Conservation (phyloP, 2,113 vertebrate genomes). For the Capreolus pygargus region DNA sequence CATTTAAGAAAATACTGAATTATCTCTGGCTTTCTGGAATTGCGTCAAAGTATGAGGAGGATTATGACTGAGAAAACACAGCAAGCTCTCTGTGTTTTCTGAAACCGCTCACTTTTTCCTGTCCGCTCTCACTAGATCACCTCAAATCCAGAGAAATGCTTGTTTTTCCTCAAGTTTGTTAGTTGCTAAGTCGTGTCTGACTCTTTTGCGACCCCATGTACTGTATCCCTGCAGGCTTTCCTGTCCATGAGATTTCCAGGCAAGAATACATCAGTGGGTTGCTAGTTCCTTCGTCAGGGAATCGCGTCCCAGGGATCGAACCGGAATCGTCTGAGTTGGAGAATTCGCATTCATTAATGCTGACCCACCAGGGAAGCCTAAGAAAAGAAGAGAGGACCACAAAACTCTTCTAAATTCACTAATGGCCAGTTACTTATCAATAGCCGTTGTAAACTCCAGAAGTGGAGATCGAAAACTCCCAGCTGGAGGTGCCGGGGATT, state of each 20-base stretch:
- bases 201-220: background rate
- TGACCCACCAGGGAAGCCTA: background rate
- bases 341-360: background rate
- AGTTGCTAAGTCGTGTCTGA: background rate
- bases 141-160: background rate
- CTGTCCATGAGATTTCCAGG: background rate
- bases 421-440: accelerated
- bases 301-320: background rate
- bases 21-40: too few species aligned
- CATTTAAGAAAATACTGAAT: accelerated
- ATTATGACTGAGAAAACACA: background rate
- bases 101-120: background rate
- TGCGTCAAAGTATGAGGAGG: background rate
- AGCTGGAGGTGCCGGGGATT: background rate
- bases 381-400: background rate
- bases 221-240: background rate
- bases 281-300: background rate
- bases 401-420: accelerated
- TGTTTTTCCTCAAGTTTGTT: background rate
- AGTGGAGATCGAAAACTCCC: accelerated
- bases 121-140: background rate
- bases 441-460: accelerated
- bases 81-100: background rate
- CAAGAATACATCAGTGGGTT: background rate
- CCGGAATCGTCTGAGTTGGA: background rate